Percentiles rank a stretch among this genome's conserved stretches.
Conservation (phyloP, 1,140 invertebrate species). For the Monochamus saltuarius region DNA sequence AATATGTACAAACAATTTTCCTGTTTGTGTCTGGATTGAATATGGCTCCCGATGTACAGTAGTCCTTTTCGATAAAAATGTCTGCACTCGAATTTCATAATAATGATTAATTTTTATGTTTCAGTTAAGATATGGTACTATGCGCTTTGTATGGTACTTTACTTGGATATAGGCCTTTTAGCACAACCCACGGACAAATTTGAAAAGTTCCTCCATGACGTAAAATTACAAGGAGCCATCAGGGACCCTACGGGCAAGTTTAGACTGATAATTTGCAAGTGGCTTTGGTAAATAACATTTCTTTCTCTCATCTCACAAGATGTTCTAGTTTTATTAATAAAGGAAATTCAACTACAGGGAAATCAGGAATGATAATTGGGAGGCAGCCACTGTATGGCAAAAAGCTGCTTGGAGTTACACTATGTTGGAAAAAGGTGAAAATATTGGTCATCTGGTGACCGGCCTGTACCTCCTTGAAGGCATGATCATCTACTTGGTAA, state of each 20-base stretch:
- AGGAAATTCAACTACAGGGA: constrained; percentile 25
- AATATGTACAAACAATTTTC: too few species aligned
- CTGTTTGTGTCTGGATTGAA: too few species aligned
- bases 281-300: constrained; percentile 52
- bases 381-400: constrained; percentile 51
- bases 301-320: not conserved
- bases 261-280: constrained; percentile 53
- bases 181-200: constrained; percentile 42
- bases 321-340: constrained; percentile 1
- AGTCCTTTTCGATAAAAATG: too few species aligned
- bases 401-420: constrained; percentile 47
- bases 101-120: too few species aligned
- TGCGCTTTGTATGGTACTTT: constrained; percentile 53
- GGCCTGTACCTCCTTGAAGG: constrained; percentile 52
- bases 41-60: too few species aligned
- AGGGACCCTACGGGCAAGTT: constrained; percentile 51
- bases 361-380: constrained; percentile 51
- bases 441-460: constrained; percentile 48
- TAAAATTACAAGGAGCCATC: constrained; percentile 48
- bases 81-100: too few species aligned
- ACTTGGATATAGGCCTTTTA: constrained; percentile 55
- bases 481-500: constrained; percentile 49
- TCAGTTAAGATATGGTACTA: constrained; percentile 54
- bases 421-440: constrained; percentile 36
- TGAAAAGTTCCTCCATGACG: constrained; percentile 50